Base-by-base conservation (phyloP, 2,888 invertebrate genomes). In the Ichneumoninae sp. region DNA sequence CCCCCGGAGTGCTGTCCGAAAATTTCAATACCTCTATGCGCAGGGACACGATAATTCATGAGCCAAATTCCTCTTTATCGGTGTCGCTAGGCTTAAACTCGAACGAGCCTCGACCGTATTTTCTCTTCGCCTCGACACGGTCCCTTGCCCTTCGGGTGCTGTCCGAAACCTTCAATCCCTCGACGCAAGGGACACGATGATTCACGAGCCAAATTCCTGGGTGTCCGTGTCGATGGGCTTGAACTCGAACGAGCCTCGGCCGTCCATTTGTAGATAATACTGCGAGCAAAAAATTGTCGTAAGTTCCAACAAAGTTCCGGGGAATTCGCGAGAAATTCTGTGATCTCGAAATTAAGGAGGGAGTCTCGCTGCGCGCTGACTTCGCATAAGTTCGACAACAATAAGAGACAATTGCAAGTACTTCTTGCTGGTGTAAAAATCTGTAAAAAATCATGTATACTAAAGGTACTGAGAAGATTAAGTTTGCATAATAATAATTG, bases 181-280 rank as follows among this genome's bases (percentile, higher is more conserved):
- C 70, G 69, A 80, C 87, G 85, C 89, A 89, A 88, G 87, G 86
- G 85, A 89, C 84, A 87, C 76, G 82, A 88, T 82, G 84, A 90
- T 91, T 97, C 96, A 99, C 89, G 99, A 99, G 52, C 99, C 99
- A 93, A 98, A 99, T 93, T 98, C 97, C 92, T 97, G 96, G 1
- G 98, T 98, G 87, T 97, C 96, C 84, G 96, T 95, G 91, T 98
- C 97, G 89, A 99, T 99, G 75, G 95, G 95, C 79, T 96, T 97
- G 94, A 98, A 99, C 87, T 97, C 96, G 94, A 97, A 99, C 3
- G 96, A 95, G 71, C 99, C 99, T 89, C 98, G 95, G 0, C 99
- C 99, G 94, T 99, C 99, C 96, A 99, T 98, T 93, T 98, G 97
- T 80, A 99, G 95, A 92, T 97, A 98, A 94, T 97, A 98, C 95